These are phyloP conservation scores for Trilocha varians DNA, from an alignment of 2,888 invertebrate genomes.

Conservation along the genomic window DNA sequence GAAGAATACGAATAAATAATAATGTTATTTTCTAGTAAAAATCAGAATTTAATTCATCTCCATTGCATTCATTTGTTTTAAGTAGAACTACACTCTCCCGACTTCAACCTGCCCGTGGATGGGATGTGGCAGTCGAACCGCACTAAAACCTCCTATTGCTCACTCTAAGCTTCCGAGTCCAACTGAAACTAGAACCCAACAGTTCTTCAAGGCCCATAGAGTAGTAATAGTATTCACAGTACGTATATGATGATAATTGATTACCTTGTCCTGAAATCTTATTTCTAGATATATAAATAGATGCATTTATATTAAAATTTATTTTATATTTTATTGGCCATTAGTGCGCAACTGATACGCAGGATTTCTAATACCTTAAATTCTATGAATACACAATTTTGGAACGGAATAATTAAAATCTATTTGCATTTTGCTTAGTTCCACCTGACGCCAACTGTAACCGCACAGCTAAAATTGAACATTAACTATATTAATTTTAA, in stretches of 20 bases:
- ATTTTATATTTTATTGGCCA: not conserved
- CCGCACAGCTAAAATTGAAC: not conserved
- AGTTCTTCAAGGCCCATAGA: not conserved
- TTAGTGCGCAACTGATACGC: slow-evolving; percentile 31
- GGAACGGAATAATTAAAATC: slow-evolving; percentile 49
- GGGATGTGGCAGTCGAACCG: no score
- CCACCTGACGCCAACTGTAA: slow-evolving; percentile 37
- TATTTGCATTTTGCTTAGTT: slow-evolving; percentile 55
- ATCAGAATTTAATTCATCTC: no score
- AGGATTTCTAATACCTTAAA: slow-evolving; percentile 39
- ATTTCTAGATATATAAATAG: not conserved
- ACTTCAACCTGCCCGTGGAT: no score
- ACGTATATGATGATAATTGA: not conserved
- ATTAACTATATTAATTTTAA: not conserved
- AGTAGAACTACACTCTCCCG: no score
- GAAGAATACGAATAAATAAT: no score
- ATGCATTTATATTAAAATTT: not conserved
- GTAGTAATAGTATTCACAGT: not conserved
- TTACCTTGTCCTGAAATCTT: not conserved
- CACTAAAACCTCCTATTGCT: no score
- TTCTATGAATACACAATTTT: slow-evolving; percentile 43
- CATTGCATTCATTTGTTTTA: no score
- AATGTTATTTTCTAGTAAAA: no score
- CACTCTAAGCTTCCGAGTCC: no score
- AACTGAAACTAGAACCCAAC: no score